Percentiles rank a stretch among this genome's conserved stretches.
phyloP scores from a whole-genome alignment of 2,113 vertebrate species.

The Oncorhynchus kisutch region DNA sequence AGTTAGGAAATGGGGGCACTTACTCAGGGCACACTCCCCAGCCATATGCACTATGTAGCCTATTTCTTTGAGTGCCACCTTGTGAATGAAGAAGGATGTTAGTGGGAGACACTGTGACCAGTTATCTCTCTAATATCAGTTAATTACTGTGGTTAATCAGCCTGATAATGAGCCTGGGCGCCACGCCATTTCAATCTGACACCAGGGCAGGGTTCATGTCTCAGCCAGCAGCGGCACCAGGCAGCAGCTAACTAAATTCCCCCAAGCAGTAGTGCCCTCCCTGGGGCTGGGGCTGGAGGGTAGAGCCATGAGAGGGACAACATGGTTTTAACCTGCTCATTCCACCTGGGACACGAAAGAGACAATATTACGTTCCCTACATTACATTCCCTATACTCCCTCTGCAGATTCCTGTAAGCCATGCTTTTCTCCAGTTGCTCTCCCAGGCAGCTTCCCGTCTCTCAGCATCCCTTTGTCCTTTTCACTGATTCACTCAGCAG shows the following conservation, averaged over 20 bases:
- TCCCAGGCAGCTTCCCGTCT: neutral
- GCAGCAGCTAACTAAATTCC: constrained; percentile 19
- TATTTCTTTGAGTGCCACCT: no score
- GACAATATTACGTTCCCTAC: neutral
- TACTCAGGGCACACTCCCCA: neutral
- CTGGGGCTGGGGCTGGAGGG: neutral
- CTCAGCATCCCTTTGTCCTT: neutral
- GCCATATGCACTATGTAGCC: no score
- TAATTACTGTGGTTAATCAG: constrained; percentile 74
- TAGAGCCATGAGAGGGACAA: no score
- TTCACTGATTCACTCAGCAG: constrained; percentile 3
- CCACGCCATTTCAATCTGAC: constrained; percentile 63
- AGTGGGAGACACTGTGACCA: constrained; percentile 6
- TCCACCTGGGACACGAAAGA: neutral
- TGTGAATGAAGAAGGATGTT: constrained; percentile 9
- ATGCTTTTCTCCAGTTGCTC: neutral
- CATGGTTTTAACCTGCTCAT: constrained; percentile 4
- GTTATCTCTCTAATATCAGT: constrained; percentile 52
- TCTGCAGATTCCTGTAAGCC: neutral
- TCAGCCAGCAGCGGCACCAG: constrained; percentile 1
- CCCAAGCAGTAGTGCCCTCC: neutral
- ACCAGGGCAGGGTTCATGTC: constrained; percentile 36
- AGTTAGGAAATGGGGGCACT: neutral
- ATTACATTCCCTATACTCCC: neutral
- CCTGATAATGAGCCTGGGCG: constrained; percentile 67